A percentile compares a stretch with the other conserved stretches of the same genome.
phyloP scores from a whole-genome alignment of 2,888 invertebrate species.

The Lithosia quadra region DNA sequence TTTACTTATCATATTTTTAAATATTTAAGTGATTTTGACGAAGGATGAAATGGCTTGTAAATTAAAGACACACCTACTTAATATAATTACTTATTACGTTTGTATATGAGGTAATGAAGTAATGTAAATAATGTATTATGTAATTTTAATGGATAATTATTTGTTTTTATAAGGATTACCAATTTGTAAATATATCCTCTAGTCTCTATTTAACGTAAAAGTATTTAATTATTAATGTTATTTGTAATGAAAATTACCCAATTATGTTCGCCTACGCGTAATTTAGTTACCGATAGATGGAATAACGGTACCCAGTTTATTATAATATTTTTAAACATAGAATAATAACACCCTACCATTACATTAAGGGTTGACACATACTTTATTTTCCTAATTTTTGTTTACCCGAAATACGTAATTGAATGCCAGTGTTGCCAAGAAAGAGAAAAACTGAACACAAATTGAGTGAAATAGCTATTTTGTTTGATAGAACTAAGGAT shows the following conservation, averaged over 20 bases:
- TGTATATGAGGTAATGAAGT: no score
- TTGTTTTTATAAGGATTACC: slow-evolving; percentile 36
- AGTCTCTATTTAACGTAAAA: slow-evolving; percentile 51
- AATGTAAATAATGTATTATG: background rate
- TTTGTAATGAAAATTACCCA: background rate
- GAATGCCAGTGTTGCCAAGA: background rate
- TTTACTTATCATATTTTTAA: no score
- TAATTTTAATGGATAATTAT: background rate
- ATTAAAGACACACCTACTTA: background rate
- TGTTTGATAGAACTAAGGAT: background rate
- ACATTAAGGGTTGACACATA: no score
- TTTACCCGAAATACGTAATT: no score
- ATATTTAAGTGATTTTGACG: background rate
- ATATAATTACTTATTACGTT: no score
- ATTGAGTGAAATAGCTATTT: background rate
- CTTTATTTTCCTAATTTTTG: no score
- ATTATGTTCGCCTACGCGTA: background rate
- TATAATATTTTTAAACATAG: background rate
- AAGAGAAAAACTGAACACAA: background rate
- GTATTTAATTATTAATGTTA: background rate
- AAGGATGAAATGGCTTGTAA: background rate
- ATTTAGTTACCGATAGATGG: background rate
- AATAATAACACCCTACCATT: background rate
- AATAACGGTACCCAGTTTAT: background rate
- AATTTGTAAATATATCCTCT: slow-evolving; percentile 64